Evolutionary conservation across 1,140 invertebrate species (phyloP), one percentile per base, ranked within the genome.

Genomic region (Neodiprion lecontei): DNA sequence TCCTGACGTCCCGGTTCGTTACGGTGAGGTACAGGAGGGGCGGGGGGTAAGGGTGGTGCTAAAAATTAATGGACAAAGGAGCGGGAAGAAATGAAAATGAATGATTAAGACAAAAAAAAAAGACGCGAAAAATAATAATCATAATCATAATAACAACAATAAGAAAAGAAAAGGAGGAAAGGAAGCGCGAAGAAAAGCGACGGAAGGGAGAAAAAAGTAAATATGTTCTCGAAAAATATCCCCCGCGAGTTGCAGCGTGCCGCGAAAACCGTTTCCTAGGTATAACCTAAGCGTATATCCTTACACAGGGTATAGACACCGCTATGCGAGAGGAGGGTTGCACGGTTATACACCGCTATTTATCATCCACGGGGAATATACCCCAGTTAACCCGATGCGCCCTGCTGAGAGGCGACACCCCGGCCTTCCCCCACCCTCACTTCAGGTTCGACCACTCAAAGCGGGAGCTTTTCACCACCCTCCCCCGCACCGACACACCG

Each of bases 21-120:
- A 61, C 11, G n/a, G 53, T 1, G 28, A 40, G 28, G 28, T 40
- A 40, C 28, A 40, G 28, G 28, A 5, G 28, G 28, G 5, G 28
- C 28, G 28, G 28, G 28, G 28, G 28, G 28, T 21, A 21, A 21
- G 5, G 28, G 28, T 4, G 53, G 53, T 61, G 9, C 53, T 61
- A 61, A 61, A 61, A 61, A 61, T 61, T 61, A 61, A 61, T 61
- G 53, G n/a, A 61, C 53, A 61, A 61, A 61, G 53, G n/a, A 61
- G 9, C 53, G 53, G 3, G 53, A 8, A 14, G 53, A 61, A 14
- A 61, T 14, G n/a, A 9, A 61, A 61, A 61, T 12, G n/a, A 61
- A 61, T 11, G n/a, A 61, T 12, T 61, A 61, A 61, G n/a, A 17
- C 4, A 61, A 12, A 40, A 40, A 40, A 40, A 40, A 40, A 5